Conservation (phyloP, 2,113 vertebrate genomes). For the Proteles cristata region DNA sequence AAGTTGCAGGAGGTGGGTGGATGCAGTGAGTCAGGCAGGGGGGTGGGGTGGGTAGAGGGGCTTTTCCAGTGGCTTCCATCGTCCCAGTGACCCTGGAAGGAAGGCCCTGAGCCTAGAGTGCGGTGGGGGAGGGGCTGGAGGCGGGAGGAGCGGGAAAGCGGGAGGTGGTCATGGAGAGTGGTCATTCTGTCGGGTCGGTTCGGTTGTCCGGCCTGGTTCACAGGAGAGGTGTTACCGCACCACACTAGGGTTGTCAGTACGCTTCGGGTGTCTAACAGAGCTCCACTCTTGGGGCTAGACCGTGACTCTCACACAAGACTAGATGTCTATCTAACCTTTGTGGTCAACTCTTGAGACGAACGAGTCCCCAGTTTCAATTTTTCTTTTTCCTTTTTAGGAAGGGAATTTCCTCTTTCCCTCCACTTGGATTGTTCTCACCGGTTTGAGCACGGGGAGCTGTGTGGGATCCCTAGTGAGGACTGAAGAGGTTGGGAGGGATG, state of each 20-base stretch:
- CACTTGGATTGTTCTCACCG: background rate
- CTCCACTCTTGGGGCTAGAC: background rate
- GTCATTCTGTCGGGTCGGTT: background rate
- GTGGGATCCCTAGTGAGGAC: background rate
- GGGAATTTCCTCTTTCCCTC: background rate
- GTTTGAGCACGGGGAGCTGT: background rate
- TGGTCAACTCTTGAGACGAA: slow-evolving; percentile 72
- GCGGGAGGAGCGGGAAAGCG: background rate
- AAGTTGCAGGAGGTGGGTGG: background rate
- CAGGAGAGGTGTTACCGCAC: background rate
- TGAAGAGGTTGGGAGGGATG: background rate
- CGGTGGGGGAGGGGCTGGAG: background rate
- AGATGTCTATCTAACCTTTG: slow-evolving; percentile 72
- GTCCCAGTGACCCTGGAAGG: background rate
- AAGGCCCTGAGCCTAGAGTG: background rate
- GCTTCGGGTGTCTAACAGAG: background rate
- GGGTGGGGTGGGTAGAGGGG: background rate
- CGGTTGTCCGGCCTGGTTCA: background rate
- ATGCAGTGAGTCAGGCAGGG: background rate
- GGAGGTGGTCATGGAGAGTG: background rate
- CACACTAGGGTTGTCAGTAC: background rate
- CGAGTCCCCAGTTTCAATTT: slow-evolving; percentile 45
- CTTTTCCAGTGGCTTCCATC: background rate
- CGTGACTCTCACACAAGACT: slow-evolving; percentile 13
- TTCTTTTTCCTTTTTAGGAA: slow-evolving; percentile 64